Conservation (phyloP, 2,797 vertebrate genomes). For the Masticophis lateralis region DNA sequence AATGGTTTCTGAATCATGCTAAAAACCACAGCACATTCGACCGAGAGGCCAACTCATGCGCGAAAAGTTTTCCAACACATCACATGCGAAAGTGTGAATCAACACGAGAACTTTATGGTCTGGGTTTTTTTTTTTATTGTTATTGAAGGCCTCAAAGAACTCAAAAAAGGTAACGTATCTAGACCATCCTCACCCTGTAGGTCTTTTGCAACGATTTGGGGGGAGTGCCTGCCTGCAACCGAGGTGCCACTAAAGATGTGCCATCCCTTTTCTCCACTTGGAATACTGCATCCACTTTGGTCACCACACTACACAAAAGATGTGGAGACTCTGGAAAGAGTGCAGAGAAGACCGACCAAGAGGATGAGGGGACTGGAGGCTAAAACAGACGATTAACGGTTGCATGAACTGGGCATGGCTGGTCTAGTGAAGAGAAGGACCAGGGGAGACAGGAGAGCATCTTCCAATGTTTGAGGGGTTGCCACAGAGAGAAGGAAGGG, state of each 20-base stretch:
- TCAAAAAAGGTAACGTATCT: neutral
- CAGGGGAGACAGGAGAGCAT: neutral
- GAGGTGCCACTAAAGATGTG: too few species aligned
- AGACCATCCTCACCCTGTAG: too few species aligned
- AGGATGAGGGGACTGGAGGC: too few species aligned
- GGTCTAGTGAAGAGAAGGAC: neutral
- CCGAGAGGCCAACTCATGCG: neutral
- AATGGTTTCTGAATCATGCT: neutral
- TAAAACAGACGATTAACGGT: fast-evolving
- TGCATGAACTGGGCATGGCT: neutral
- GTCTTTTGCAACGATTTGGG: too few species aligned
- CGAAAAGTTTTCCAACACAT: neutral
- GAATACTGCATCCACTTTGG: too few species aligned
- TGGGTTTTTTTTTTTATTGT: neutral
- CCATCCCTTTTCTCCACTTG: too few species aligned
- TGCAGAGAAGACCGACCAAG: too few species aligned
- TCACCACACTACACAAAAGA: too few species aligned
- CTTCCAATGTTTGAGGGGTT: neutral
- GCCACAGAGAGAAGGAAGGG: neutral
- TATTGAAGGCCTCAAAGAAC: neutral
- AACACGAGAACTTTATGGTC: neutral
- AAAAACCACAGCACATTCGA: neutral
- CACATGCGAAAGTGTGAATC: neutral
- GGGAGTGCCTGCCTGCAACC: too few species aligned
- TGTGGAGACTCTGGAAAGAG: too few species aligned